phyloP scores from a whole-genome alignment of 1,140 invertebrate genomes.

The Goniozus legneri region DNA sequence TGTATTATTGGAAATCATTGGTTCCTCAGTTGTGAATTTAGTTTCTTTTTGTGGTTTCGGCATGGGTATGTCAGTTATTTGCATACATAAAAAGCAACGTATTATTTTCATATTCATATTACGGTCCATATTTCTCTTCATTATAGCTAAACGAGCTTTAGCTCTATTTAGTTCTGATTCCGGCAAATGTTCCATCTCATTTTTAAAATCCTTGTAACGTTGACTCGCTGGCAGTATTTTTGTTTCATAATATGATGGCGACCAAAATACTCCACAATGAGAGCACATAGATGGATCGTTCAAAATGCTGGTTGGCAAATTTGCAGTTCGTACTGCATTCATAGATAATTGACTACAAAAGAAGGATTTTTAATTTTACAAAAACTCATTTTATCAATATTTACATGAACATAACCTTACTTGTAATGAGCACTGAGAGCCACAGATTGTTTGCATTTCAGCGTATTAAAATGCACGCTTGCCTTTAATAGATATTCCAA shows the following conservation, averaged over 20 bases:
- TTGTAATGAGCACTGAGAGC: conserved; percentile 22
- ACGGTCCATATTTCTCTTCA: conserved; percentile 21
- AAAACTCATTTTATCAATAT: conserved; percentile 4
- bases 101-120: conserved; percentile 36
- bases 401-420: conserved; percentile 23
- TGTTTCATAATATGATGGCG: conserved; percentile 24
- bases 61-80: conserved; percentile 25
- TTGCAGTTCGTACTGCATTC: conserved; percentile 17
- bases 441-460: too few relatives aligned
- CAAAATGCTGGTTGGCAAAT: conserved; percentile 37
- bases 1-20: too few relatives aligned
- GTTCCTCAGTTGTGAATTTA: conserved; percentile 6
- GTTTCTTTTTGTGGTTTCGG: conserved; percentile 31
- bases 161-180: too few relatives aligned
- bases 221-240: conserved; percentile 29
- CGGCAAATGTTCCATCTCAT: conserved; percentile 21
- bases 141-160: too few relatives aligned
- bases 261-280: conserved; percentile 44
- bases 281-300: conserved; percentile 34
- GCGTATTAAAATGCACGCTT: too few relatives aligned
- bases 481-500: too few relatives aligned
- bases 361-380: conserved; percentile 8
- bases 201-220: conserved; percentile 26
- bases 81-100: conserved; percentile 36
- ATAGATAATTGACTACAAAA: conserved; percentile 30